A percentile compares a stretch with the other conserved stretches of the same genome.
Conservation (phyloP, 2,888 invertebrate species). For the Cremastobaeus sp. region DNA sequence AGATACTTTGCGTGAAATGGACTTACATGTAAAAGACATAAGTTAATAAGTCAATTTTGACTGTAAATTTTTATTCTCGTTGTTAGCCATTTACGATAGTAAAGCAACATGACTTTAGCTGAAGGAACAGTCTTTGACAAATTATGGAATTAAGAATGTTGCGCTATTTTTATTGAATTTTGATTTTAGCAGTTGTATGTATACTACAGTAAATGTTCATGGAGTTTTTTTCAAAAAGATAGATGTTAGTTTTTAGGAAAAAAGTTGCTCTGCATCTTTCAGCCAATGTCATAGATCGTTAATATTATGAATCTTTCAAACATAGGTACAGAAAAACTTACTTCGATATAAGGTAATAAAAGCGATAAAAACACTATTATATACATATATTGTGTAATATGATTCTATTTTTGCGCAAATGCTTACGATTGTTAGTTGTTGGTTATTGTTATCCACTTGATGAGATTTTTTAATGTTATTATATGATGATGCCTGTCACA, state of each 20-base stretch:
- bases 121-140: conserved; percentile 59
- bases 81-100: conserved; percentile 67
- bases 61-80: conserved; percentile 67
- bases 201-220: neutral
- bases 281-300: conserved; percentile 37
- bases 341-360: conserved; percentile 59
- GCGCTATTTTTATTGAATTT: neutral
- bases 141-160: neutral
- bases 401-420: conserved; percentile 76
- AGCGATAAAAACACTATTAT: conserved; percentile 47
- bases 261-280: conserved; percentile 25
- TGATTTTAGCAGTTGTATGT: neutral
- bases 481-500: conserved; percentile 68
- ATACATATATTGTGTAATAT: conserved; percentile 52
- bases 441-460: conserved; percentile 77
- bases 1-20: conserved; percentile 30
- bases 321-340: conserved; percentile 49
- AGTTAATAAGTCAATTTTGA: conserved; percentile 65
- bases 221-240: neutral
- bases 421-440: conserved; percentile 77
- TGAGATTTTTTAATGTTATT: conserved; percentile 76
- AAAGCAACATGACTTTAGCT: conserved; percentile 65
- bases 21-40: conserved; percentile 43
- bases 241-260: neutral
- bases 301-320: conserved; percentile 44